These are phyloP conservation scores for Ladona fulva DNA, from an alignment of 1,140 invertebrate genomes.

Conservation along the genomic window DNA sequence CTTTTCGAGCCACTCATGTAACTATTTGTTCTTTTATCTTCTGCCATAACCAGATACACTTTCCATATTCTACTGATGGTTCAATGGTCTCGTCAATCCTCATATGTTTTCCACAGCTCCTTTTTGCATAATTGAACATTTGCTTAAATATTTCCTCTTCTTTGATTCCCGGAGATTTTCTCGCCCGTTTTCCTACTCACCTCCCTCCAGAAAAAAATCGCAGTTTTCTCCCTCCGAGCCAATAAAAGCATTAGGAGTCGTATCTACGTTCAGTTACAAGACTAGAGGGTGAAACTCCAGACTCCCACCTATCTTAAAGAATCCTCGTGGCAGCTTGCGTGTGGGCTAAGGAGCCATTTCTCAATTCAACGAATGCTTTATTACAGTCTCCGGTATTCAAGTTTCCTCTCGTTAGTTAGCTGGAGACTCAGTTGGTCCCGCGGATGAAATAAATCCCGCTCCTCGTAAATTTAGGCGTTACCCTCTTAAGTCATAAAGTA, in stretches of 20 bases:
- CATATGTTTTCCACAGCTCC: no score
- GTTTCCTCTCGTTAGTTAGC: conserved; percentile 8
- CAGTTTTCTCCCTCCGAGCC: no score
- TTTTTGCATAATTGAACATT: no score
- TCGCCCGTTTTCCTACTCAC: no score
- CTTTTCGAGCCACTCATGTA: no score
- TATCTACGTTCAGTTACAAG: neutral
- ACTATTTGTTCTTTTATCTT: no score
- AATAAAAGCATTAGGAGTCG: neutral
- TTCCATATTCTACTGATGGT: no score
- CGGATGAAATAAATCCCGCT: neutral
- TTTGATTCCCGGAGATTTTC: no score
- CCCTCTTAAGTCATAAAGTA: neutral
- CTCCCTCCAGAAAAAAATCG: no score
- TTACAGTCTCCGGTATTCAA: neutral
- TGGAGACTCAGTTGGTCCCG: neutral
- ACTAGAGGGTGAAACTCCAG: neutral
- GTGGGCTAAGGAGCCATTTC: conserved; percentile 1
- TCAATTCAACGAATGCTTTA: conserved; percentile 3
- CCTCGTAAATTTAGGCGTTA: neutral
- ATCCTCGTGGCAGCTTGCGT: neutral
- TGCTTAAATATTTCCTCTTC: no score
- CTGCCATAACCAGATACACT: no score
- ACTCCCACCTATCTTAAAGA: neutral
- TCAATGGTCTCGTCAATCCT: no score